phyloP scores from a whole-genome alignment of 2,888 invertebrate species.

The Iphiclides podalirius region DNA sequence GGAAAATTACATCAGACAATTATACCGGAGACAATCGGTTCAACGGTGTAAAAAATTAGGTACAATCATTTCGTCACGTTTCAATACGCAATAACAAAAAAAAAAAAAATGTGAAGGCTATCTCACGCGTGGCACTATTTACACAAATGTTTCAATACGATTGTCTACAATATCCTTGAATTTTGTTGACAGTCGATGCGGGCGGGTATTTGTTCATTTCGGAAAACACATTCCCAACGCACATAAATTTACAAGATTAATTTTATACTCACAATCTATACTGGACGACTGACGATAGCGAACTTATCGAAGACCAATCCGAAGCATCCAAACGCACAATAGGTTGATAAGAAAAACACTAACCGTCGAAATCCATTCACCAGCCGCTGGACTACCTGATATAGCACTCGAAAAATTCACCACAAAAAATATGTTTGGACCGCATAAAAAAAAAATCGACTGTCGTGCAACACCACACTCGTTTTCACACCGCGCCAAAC shows the following conservation, averaged over 20 bases:
- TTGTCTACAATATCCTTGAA: slow-evolving; percentile 18
- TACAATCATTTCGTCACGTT: neutral
- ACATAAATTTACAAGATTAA: slow-evolving; percentile 9
- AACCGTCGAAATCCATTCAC: slow-evolving; percentile 58
- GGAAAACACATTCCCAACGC: slow-evolving; percentile 1
- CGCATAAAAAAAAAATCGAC: slow-evolving; percentile 34
- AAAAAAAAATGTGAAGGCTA: slow-evolving; percentile 5
- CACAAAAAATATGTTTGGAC: slow-evolving; percentile 36
- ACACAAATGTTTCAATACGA: slow-evolving; percentile 28
- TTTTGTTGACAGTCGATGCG: slow-evolving; percentile 17
- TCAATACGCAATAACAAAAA: neutral
- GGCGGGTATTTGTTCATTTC: slow-evolving; percentile 18
- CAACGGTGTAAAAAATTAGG: neutral
- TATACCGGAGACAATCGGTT: neutral
- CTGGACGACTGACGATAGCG: neutral
- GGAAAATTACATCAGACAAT: too few relatives aligned
- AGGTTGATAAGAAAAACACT: slow-evolving; percentile 55
- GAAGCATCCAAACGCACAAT: slow-evolving; percentile 37
- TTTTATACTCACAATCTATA: slow-evolving; percentile 18
- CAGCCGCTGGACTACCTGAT: slow-evolving; percentile 45
- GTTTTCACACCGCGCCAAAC: slow-evolving; percentile 46
- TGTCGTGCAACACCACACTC: slow-evolving; percentile 39
- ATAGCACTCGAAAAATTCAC: slow-evolving; percentile 59
- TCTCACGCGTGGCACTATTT: slow-evolving; percentile 21
- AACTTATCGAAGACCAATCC: slow-evolving; percentile 39